A percentile compares a stretch with the other conserved stretches of the same genome.
Conservation (phyloP, 1,140 invertebrate species). For the Plectrocnemia conspersa region DNA sequence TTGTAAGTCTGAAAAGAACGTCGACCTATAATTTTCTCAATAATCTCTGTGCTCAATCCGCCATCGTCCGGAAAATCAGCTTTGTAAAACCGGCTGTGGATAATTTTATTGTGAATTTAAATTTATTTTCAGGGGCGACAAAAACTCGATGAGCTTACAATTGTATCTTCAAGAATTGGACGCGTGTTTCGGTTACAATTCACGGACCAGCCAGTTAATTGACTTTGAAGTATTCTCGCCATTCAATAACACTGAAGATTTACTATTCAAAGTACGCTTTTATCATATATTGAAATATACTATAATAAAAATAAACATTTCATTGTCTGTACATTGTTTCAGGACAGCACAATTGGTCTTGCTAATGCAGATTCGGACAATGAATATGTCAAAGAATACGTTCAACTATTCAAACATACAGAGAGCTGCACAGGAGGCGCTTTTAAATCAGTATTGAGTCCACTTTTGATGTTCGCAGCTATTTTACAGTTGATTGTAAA, state of each 20-base stretch:
- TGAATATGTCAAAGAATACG: slow-evolving; percentile 42
- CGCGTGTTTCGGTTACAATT: slow-evolving; percentile 28
- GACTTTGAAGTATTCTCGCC: slow-evolving; percentile 29
- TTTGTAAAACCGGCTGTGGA: neutral
- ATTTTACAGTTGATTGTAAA: too few relatives aligned
- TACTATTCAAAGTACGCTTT: slow-evolving; percentile 30
- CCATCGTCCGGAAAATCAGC: slow-evolving; percentile 2
- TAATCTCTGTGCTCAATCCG: neutral
- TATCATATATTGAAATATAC: slow-evolving; percentile 3
- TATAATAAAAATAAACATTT: neutral
- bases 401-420: slow-evolving; percentile 45
- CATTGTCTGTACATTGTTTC: slow-evolving; percentile 49
- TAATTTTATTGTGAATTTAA: slow-evolving; percentile 1
- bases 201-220: slow-evolving; percentile 11
- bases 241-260: slow-evolving; percentile 28
- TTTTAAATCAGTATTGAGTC: slow-evolving; percentile 19
- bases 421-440: slow-evolving; percentile 41
- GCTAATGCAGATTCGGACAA: slow-evolving; percentile 40
- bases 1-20: too few relatives aligned
- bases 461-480: too few relatives aligned
- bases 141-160: slow-evolving; percentile 17
- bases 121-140: slow-evolving; percentile 16
- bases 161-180: slow-evolving; percentile 29
- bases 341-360: slow-evolving; percentile 53
- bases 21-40: too few relatives aligned